Conservation (phyloP, 2,113 vertebrate species). For the Sturnus vulgaris region DNA sequence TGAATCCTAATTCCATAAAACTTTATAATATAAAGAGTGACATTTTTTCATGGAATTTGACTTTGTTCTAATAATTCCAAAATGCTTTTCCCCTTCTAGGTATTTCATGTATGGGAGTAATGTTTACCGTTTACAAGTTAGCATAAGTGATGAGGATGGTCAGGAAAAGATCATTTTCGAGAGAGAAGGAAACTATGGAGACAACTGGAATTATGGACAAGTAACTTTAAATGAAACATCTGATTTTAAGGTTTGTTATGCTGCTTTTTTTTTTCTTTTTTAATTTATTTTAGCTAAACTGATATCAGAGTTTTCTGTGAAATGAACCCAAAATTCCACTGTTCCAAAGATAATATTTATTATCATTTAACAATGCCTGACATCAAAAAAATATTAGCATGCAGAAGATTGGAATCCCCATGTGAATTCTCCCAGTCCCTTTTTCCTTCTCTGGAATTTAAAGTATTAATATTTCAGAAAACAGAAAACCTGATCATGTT, state of each 20-base stretch:
- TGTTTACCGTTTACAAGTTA: conserved; percentile 75
- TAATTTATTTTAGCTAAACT: not conserved
- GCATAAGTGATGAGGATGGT: conserved; percentile 2
- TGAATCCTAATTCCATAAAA: not conserved
- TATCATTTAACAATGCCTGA: not conserved
- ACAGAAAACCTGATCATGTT: not conserved
- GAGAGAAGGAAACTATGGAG: conserved; percentile 87
- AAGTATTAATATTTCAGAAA: not conserved
- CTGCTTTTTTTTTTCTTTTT: not conserved
- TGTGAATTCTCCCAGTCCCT: rapidly evolving
- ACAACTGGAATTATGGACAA: conserved; percentile 88
- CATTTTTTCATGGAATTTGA: not conserved
- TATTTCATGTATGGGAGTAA: conserved; percentile 87
- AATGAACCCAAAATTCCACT: not conserved
- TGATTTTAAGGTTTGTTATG: conserved; percentile 73
- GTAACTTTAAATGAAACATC: conserved; percentile 79
- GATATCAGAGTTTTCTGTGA: not conserved
- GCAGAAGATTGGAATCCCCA: not conserved
- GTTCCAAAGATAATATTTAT: not conserved
- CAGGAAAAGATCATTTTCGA: conserved; percentile 69
- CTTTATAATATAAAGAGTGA: not conserved
- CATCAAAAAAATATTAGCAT: not conserved
- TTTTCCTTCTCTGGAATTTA: not conserved
- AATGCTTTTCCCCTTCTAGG: conserved; percentile 69
- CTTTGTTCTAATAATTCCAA: not conserved